Percentiles rank a stretch among this genome's conserved stretches.
Evolutionary conservation across 2,113 vertebrate genomes (phyloP).

Genomic region (Zapus hudsonius): DNA sequence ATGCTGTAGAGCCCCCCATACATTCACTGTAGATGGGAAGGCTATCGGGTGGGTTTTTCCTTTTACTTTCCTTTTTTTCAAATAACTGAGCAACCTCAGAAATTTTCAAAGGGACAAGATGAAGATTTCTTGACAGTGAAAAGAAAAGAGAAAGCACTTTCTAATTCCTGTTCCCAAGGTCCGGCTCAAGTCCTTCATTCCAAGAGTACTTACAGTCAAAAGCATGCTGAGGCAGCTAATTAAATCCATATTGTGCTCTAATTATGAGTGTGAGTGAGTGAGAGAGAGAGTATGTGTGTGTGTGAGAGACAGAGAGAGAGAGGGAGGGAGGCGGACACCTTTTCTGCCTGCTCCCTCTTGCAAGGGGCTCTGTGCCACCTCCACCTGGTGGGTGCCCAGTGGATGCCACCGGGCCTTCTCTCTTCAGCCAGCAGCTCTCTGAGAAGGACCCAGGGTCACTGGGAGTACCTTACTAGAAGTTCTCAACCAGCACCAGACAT

Average conservation of each 20-base stretch:
- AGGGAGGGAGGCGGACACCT: accelerated
- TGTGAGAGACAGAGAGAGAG: neutral
- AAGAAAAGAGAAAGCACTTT: neutral
- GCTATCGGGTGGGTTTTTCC: neutral
- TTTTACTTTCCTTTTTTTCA: neutral
- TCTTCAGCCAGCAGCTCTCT: neutral
- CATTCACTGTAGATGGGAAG: neutral
- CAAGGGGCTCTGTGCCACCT: neutral
- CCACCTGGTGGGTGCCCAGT: neutral
- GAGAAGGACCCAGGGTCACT: neutral
- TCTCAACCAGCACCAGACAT: neutral
- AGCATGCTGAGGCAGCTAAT: neutral
- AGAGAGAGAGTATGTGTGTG: neutral
- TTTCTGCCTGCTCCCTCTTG: neutral
- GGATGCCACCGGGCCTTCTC: neutral
- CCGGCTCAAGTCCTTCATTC: neutral
- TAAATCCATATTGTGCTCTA: neutral
- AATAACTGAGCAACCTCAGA: constrained; percentile 25
- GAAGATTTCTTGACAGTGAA: neutral
- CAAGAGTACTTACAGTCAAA: neutral
- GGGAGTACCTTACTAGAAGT: neutral
- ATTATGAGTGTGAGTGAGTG: neutral
- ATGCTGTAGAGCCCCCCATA: neutral
- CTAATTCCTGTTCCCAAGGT: neutral
- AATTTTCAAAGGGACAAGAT: neutral